Evolutionary conservation across 2,113 vertebrate species (phyloP).

Genomic region (Burhinus oedicnemus): DNA sequence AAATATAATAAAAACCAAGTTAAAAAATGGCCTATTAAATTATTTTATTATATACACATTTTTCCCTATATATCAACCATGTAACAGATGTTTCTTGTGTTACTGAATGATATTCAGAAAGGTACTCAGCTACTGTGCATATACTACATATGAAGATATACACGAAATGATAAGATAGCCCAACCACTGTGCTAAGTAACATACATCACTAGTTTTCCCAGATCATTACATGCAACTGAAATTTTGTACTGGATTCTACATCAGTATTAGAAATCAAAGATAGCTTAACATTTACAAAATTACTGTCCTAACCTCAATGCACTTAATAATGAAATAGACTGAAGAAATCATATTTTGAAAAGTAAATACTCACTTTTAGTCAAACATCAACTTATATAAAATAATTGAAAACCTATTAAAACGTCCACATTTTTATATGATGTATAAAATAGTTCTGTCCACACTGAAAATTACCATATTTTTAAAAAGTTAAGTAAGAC

Average conservation of each 20-base stretch:
- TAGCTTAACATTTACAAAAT: neutral
- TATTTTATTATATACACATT: neutral
- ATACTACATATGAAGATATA: neutral
- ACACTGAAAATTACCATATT: neutral
- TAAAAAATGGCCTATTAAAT: neutral
- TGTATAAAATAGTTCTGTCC: neutral
- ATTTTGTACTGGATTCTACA: neutral
- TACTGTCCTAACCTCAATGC: neutral
- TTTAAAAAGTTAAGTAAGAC: neutral
- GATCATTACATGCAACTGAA: neutral
- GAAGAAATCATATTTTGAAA: neutral
- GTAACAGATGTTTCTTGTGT: neutral
- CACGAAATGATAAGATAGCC: neutral
- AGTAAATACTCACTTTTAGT: neutral
- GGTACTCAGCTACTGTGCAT: neutral
- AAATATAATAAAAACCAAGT: neutral
- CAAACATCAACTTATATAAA: neutral
- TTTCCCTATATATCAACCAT: neutral
- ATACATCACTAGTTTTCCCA: neutral
- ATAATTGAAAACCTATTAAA: neutral
- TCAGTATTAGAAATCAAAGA: neutral
- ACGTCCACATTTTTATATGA: accelerated
- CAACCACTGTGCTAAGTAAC: neutral
- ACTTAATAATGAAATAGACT: neutral
- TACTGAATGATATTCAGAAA: neutral